Conservation (phyloP, 2,113 vertebrate genomes). For the Diadophis punctatus region DNA sequence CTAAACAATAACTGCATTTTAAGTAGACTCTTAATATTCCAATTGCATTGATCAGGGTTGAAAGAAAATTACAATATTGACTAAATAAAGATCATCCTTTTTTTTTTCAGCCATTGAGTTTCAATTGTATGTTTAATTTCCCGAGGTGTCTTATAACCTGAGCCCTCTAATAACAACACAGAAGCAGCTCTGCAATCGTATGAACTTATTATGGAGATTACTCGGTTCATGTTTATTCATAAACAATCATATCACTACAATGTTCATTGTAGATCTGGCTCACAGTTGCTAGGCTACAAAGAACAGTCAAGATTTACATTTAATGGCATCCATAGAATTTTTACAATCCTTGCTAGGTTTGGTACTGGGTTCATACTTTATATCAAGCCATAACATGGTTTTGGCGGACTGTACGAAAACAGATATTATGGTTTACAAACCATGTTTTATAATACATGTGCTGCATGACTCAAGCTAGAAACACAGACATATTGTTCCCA, state of each 20-base stretch:
- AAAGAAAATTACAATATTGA: not conserved
- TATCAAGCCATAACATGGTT: not conserved
- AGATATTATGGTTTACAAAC: not conserved
- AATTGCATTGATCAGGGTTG: not conserved
- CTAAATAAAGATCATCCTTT: not conserved
- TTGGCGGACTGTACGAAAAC: not conserved
- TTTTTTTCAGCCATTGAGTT: slow-evolving; percentile 13
- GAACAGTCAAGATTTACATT: not conserved
- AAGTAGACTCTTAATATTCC: not conserved
- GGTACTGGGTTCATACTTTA: not conserved
- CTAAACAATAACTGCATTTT: not conserved
- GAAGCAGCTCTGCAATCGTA: not conserved
- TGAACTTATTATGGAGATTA: slow-evolving; percentile 16
- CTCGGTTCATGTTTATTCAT: not conserved
- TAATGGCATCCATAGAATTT: not conserved
- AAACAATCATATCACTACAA: not conserved
- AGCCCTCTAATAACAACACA: not conserved
- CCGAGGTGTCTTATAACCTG: not conserved
- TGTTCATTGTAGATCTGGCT: not conserved
- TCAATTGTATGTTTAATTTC: slow-evolving; percentile 15
- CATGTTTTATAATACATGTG: not conserved
- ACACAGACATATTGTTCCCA: not conserved
- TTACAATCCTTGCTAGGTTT: not conserved
- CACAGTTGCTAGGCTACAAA: slow-evolving; percentile 16
- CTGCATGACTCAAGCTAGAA: not conserved